Evolutionary conservation across 2,888 invertebrate genomes (phyloP).

Genomic region (Apotomis betuletana): DNA sequence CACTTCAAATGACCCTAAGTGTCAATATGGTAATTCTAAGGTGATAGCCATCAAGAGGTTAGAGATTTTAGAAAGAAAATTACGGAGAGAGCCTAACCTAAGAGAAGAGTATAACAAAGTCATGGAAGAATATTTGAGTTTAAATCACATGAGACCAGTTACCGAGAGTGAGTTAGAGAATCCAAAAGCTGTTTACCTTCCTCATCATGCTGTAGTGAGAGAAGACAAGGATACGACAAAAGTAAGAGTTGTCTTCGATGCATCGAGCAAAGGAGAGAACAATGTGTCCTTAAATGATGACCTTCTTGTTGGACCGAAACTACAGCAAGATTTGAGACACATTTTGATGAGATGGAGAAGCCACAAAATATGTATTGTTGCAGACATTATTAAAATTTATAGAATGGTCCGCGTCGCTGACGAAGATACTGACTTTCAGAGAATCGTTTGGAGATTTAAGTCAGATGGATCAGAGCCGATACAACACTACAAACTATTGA

Average conservation of each 20-base stretch:
- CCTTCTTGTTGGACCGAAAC: slow-evolving; percentile 10
- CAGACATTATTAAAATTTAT: too few species aligned
- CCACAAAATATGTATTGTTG: too few species aligned
- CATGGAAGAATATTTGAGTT: slow-evolving; percentile 37
- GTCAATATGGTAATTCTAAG: slow-evolving; percentile 39
- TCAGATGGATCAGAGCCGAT: slow-evolving; percentile 12
- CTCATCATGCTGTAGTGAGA: slow-evolving; percentile 3
- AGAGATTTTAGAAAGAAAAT: slow-evolving; percentile 34
- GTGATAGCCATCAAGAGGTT: slow-evolving; percentile 40
- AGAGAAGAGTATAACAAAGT: slow-evolving; percentile 42
- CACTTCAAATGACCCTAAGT: slow-evolving; percentile 32
- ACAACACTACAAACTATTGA: slow-evolving; percentile 5
- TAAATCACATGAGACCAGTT: slow-evolving; percentile 39
- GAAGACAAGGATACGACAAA: slow-evolving; percentile 19
- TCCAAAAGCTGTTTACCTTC: background rate
- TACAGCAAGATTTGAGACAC: slow-evolving; percentile 20
- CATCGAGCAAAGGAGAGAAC: slow-evolving; percentile 13
- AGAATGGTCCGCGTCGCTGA: too few species aligned
- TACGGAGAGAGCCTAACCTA: slow-evolving; percentile 28
- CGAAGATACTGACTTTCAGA: slow-evolving; percentile 6
- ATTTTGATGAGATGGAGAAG: slow-evolving; percentile 11
- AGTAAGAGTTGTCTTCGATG: slow-evolving; percentile 9
- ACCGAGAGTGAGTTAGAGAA: slow-evolving; percentile 22
- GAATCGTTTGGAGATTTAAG: slow-evolving; percentile 1
- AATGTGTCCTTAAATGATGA: slow-evolving; percentile 12